Evolutionary conservation across 2,888 invertebrate species (phyloP), one percentile per base, ranked within the genome.

Genomic region (Dryococelus australis): DNA sequence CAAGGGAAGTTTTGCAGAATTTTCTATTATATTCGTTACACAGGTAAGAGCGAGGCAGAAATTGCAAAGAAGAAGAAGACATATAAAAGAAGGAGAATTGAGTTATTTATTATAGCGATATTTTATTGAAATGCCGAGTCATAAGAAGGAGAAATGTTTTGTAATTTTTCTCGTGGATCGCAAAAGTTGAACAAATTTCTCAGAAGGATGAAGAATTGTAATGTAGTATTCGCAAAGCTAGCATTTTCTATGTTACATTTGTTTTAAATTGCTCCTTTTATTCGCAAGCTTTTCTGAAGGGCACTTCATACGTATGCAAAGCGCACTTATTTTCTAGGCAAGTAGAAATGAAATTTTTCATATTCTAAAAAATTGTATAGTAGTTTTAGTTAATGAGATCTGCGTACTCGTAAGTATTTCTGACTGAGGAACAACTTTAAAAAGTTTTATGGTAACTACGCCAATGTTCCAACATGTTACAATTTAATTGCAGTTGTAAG

Each of bases 91-190:
- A n/a, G n/a, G 65, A 65, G n/a, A 65, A 65, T 65, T 65, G 65
- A 65, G 65, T 65, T 65, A 65, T 65, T 65, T 65, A 65, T 65
- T 65, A 16, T 65, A 65, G 65, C 65, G 65, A 65, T 65, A 65
- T 65, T 65, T 65, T 65, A 65, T 65, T 65, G 65, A 65, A 65
- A 65, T 65, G 65, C 65, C 20, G 65, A 65, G 65, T 65, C 65
- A 65, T 65, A 65, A 65, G n/a, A 8, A 65, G 24, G 65, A 65
- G 65, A 65, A 65, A 65, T 65, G 65, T n/a, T 20, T 65, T 65
- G 65, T 65, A 65, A 65, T 65, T 65, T 65, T 65, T 65, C n/a
- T 65, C 65, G 65, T 65, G n/a, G 65, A 65, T 65, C 65, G 65
- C 65, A 65, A 65, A 65, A 65, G 65, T 65, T 65, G 6, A 65